A percentile compares a stretch with the other conserved stretches of the same genome.
Evolutionary conservation across 2,113 vertebrate genomes (phyloP).

Genomic region (Camelus dromedarius): DNA sequence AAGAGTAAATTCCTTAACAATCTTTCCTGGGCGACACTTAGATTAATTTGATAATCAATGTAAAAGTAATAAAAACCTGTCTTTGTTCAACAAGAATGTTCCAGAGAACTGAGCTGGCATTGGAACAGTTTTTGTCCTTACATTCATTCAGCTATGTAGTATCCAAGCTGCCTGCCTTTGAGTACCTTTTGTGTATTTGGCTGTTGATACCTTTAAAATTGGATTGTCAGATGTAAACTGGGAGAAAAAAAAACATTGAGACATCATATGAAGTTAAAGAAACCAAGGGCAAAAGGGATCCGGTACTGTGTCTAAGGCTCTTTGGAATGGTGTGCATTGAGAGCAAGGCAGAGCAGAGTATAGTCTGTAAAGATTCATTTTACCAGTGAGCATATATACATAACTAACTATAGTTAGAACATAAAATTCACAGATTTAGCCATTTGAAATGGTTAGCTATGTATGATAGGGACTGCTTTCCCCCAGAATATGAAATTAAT

Average conservation of each 20-base stretch:
- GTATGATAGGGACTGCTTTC: not conserved
- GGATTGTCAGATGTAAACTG: not conserved
- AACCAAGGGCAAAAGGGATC: not conserved
- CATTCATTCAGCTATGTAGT: not conserved
- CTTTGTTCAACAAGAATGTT: constrained; percentile 23
- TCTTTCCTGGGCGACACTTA: constrained; percentile 6
- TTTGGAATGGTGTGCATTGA: not conserved
- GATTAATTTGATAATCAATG: not conserved
- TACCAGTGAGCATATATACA: not conserved
- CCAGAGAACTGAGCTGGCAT: not conserved
- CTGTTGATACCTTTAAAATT: not conserved
- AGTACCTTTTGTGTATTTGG: not conserved
- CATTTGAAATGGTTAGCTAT: not conserved
- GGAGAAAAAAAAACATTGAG: not conserved
- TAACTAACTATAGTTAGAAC: not conserved
- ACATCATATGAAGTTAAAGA: not conserved
- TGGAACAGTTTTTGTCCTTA: not conserved
- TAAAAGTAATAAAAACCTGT: constrained; percentile 15
- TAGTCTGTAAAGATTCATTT: not conserved
- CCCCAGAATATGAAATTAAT: constrained; percentile 17
- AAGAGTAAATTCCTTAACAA: constrained; percentile 15
- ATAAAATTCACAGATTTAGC: not conserved
- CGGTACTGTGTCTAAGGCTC: not conserved
- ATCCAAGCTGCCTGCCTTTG: not conserved
- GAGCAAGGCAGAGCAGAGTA: not conserved